Percentiles rank a stretch among this genome's conserved stretches.
These are phyloP conservation scores for Odobenus rosmarus DNA, from an alignment of 2,113 vertebrate genomes.

Conservation along the genomic window DNA sequence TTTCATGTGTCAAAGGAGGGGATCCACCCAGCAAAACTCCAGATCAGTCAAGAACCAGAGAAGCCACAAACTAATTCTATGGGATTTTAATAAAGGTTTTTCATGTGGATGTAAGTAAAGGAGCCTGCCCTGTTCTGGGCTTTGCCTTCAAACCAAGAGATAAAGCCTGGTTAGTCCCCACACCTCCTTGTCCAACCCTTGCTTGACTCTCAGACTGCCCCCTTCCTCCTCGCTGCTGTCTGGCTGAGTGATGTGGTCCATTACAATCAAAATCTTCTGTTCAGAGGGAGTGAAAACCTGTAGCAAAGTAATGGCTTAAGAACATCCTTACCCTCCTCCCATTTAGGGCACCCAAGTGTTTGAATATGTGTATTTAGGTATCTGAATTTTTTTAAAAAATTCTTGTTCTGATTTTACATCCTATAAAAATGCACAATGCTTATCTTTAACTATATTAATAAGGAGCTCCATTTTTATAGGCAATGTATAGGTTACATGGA, in stretches of 20 bases:
- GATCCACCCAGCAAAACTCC: background rate
- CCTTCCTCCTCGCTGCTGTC: background rate
- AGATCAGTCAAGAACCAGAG: background rate
- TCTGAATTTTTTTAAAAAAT: background rate
- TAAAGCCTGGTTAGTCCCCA: background rate
- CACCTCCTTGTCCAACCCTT: background rate
- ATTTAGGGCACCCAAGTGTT: background rate
- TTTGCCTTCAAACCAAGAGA: background rate
- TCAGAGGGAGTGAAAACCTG: background rate
- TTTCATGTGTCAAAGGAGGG: background rate
- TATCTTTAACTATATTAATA: background rate
- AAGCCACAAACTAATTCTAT: background rate
- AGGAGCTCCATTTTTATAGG: conserved; percentile 17
- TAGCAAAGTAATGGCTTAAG: background rate
- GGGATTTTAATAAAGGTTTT: background rate
- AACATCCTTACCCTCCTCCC: background rate
- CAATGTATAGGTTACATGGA: conserved; percentile 11
- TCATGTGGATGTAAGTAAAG: background rate
- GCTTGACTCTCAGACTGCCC: background rate
- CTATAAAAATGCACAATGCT: background rate
- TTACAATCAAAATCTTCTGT: background rate
- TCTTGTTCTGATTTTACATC: background rate
- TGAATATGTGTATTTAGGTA: background rate
- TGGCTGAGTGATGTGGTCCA: background rate
- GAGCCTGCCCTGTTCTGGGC: background rate